phyloP scores from a whole-genome alignment of 2,797 vertebrate species.

The Sardinella longiceps region DNA sequence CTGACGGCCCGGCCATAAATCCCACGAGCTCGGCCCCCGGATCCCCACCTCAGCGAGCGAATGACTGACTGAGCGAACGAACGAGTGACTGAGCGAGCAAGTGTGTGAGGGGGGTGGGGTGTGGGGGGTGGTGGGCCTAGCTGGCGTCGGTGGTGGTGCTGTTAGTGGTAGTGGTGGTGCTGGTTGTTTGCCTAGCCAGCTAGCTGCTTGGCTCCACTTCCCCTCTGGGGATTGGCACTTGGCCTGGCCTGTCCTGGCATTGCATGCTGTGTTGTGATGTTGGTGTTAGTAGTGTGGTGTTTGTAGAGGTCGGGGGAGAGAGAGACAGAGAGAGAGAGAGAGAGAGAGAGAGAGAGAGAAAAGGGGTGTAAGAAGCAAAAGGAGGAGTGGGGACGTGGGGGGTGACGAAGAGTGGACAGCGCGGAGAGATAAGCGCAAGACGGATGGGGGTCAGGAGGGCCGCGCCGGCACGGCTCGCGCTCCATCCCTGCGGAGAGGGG shows the following conservation, averaged over 20 bases:
- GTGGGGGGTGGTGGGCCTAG: background rate
- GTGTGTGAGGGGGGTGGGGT: background rate
- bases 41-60: background rate
- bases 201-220: background rate
- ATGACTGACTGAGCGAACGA: background rate
- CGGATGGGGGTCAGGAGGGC: constrained; percentile 74
- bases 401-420: constrained; percentile 75
- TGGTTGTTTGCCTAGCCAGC: background rate
- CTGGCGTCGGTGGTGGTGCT: background rate
- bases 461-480: constrained; percentile 58
- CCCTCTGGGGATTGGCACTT: background rate
- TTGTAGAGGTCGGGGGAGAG: background rate
- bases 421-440: constrained; percentile 73
- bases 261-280: background rate
- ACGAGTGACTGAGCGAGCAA: background rate
- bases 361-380: constrained; percentile 22
- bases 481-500: constrained; percentile 50
- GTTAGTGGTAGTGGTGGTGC: background rate
- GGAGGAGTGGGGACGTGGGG: constrained; percentile 51
- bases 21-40: background rate
- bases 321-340: background rate
- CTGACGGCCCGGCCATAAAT: background rate
- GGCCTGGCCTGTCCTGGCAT: background rate
- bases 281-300: constrained; percentile 38
- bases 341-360: background rate